Percentiles rank a stretch among this genome's conserved stretches.
These are phyloP conservation scores for Cheilosia grossa DNA, from an alignment of 2,888 invertebrate genomes.

Conservation along the genomic window DNA sequence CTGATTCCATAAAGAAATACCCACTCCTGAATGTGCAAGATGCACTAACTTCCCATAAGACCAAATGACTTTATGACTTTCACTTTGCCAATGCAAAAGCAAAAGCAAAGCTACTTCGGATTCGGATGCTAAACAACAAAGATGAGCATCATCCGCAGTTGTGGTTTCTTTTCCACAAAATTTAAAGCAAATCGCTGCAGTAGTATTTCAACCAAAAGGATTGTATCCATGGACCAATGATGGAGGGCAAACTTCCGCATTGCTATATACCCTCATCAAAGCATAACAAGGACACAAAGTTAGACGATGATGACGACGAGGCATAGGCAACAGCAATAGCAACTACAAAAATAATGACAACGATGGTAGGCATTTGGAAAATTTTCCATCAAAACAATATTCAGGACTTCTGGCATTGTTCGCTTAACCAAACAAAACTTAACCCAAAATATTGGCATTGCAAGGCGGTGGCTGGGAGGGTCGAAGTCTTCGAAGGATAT, in stretches of 20 bases:
- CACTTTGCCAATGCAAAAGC: conserved; percentile 13
- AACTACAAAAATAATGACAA: too few species aligned
- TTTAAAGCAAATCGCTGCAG: conserved; percentile 59
- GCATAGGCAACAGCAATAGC: too few species aligned
- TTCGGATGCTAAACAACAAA: conserved; percentile 35
- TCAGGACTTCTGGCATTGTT: conserved; percentile 56
- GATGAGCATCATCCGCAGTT: conserved; percentile 25
- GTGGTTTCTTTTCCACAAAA: conserved; percentile 27
- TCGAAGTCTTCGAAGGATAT: conserved; percentile 17
- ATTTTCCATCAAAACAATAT: conserved; percentile 58
- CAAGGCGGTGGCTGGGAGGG: conserved; percentile 10
- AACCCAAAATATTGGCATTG: conserved; percentile 64
- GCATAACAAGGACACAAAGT: conserved; percentile 38
- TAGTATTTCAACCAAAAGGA: conserved; percentile 54
- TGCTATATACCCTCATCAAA: conserved; percentile 33
- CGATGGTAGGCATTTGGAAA: conserved; percentile 58
- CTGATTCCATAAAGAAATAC: conserved; percentile 8
- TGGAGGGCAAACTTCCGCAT: conserved; percentile 35
- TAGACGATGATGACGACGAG: not conserved
- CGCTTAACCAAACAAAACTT: conserved; percentile 58
- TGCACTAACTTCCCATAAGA: not conserved
- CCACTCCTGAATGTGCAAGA: not conserved
- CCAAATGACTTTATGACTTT: conserved; percentile 29
- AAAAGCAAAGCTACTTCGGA: not conserved
- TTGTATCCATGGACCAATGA: conserved; percentile 14